Base-by-base conservation (phyloP, 2,113 vertebrate genomes). In the Azemiops feae region DNA sequence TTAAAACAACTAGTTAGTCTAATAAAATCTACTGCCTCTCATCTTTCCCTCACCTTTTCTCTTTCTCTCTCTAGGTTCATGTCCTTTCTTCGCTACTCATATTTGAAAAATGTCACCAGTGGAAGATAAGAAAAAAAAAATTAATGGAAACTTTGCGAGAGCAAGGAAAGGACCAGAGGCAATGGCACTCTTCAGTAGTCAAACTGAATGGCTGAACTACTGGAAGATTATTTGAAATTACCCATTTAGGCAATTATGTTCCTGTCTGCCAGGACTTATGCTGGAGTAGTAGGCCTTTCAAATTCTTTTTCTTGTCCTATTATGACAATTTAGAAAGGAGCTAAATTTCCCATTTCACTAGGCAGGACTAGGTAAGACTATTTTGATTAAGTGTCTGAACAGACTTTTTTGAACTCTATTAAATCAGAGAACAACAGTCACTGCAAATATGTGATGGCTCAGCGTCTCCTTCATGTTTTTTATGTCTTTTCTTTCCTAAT, bases 161-260 rank as follows among this genome's bases (percentile, higher is more conserved):
- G 1, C 14, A 92, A 52, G n/a, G 43, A 92, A 85, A 93, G 11
- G 12, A 89, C 34, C 7, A 85, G 47, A 89, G 9, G 18, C 30
- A 85, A 6, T 88, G 43, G 23, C 1, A 55, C 5, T 39, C 18
- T 60, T 92, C 47, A 95, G 23, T 2, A 86, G 10, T 85, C 3
- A 52, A 60, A 93, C 1, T 30, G 88, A 30, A 74, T 1, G 1
- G 4, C 69, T 91, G 53, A 94, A 86, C 3, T 0, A 74, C 87
- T 43, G 55, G 9, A 94, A 94, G 57, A 89, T 88, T 85, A 93
- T 87, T 92, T 93, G 85, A 88, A 93, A 85, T 22, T 94, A 25
- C 74, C 53, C 0, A 88, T 92, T 91, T 85, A 89, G 88, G 85
- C 34, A 85, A 50, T 93, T 93, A 90, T 25, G 25, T 92, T 91